Base-by-base conservation (phyloP, 2,797 vertebrate genomes). In the Ctenosaura bakeri region DNA sequence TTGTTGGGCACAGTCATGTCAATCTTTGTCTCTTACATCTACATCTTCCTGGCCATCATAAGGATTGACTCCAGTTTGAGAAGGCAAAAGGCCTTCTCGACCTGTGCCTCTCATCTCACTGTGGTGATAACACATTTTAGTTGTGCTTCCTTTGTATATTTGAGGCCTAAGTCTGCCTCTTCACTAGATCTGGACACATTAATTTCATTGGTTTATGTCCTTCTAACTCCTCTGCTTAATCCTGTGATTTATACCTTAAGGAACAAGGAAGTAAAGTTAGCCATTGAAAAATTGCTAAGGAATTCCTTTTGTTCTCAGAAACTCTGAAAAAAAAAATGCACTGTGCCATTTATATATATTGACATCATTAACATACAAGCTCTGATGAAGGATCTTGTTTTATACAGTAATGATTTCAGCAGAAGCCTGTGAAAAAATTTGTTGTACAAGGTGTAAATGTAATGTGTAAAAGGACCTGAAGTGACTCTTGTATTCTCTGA, bases 1-100 rank as follows among this genome's bases (percentile, higher is more conserved):
- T 84, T 89, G 73, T 42, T 95, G 86, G 79, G 90, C 80, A 97
- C 96, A 1, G 96, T 97, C 69, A 81, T 96, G 35, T 92, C 97
- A 74, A 97, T 97, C 26, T 52, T 97, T 42, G 89, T 94, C 26
- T 96, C 96, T 64, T 96, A 96, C 0, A 73, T 92, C 59, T 92
- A 94, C 77, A 95, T 96, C 0, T 24, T 95, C 81, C 90, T 91
- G 86, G 92, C 91, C 0, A 89, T 96, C 46, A 59, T 95, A 22
- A 83, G 87, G 6, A 92, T 94, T 16, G 83, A 10, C 13, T 93
- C 76, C 56, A 77, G 56, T n/a, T 20, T 52, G 7, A 66, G 95
- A 85, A 90, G 84, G 66, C 80, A 0, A 82, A 82, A 69, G 1
- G 87, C 92, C 12, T 93, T 86, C 76, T 92, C 92, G 1, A 91